These are phyloP conservation scores for Netelia melanura DNA, from an alignment of 2,888 invertebrate genomes.

Conservation along the genomic window DNA sequence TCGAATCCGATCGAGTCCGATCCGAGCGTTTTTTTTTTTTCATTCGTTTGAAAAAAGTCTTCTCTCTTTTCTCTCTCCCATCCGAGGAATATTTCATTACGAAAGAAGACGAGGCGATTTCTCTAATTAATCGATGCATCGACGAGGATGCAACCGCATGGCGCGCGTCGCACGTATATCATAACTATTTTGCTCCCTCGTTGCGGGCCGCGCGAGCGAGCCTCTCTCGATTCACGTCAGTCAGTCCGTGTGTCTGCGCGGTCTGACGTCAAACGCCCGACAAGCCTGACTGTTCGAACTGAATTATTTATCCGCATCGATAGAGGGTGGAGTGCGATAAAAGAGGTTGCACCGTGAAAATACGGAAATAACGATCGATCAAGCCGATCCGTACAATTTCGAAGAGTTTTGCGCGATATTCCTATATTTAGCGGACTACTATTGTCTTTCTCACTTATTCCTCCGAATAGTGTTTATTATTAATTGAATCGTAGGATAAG, in stretches of 20 bases:
- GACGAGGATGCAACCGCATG: too few species aligned
- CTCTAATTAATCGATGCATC: too few species aligned
- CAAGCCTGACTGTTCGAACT: constrained; percentile 63
- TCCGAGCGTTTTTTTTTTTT: too few species aligned
- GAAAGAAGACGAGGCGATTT: too few species aligned
- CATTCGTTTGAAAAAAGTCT: not conserved
- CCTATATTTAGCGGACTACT: constrained; percentile 34
- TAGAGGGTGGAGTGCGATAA: constrained; percentile 58
- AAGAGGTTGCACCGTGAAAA: constrained; percentile 49
- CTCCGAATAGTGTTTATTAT: not conserved
- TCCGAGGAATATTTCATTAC: too few species aligned
- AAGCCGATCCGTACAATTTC: constrained; percentile 54
- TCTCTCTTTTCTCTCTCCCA: not conserved
- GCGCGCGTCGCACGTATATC: too few species aligned
- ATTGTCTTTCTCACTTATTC: constrained; percentile 11
- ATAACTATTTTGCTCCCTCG: not conserved
- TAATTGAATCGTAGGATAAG: constrained; percentile 32
- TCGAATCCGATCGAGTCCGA: too few species aligned
- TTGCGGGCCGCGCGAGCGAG: not conserved
- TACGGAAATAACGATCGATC: constrained; percentile 67
- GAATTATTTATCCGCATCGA: constrained; percentile 66
- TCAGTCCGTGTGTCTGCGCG: constrained; percentile 43
- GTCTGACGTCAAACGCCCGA: constrained; percentile 64
- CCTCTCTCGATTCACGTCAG: constrained; percentile 16
- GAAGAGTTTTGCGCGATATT: constrained; percentile 35